These are phyloP conservation scores for Stramonita haemastoma DNA, from an alignment of 2,888 invertebrate species.

Conservation along the genomic window DNA sequence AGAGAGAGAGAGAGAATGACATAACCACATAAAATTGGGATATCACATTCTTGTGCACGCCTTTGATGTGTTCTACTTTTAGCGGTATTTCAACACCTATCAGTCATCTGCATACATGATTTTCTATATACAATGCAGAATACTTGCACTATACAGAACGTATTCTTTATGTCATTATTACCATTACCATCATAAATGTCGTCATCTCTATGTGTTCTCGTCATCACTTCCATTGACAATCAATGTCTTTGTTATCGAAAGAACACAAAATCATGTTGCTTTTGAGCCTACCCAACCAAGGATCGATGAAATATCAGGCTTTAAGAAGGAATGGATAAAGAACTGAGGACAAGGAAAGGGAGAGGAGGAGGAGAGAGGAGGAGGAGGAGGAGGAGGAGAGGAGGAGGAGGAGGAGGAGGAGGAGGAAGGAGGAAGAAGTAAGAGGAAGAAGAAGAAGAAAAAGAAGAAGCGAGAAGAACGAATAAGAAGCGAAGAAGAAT, in stretches of 20 bases:
- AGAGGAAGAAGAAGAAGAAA: background rate
- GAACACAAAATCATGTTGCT: too few species aligned
- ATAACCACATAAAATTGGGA: background rate
- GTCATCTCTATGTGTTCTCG: background rate
- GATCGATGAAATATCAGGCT: too few species aligned
- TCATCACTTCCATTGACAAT: background rate
- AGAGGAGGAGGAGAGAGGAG: background rate
- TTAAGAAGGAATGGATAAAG: too few species aligned
- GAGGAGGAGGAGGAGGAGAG: too few species aligned
- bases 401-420: conserved; percentile 6
- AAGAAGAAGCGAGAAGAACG: background rate
- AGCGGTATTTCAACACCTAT: too few species aligned
- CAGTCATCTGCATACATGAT: background rate
- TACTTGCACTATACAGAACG: background rate
- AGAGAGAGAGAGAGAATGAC: background rate
- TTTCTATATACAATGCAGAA: background rate
- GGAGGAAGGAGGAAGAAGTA: background rate
- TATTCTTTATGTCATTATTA: background rate
- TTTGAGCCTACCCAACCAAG: too few species aligned
- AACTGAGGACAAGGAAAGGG: too few species aligned
- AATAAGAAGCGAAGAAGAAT: too few species aligned
- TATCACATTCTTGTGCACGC: too few species aligned
- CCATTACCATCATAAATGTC: background rate
- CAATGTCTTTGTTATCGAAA: too few species aligned
- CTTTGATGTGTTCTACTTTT: too few species aligned